Conservation (phyloP, 92 coral and sea anemone genomes). For the Porites cylindrica region DNA sequence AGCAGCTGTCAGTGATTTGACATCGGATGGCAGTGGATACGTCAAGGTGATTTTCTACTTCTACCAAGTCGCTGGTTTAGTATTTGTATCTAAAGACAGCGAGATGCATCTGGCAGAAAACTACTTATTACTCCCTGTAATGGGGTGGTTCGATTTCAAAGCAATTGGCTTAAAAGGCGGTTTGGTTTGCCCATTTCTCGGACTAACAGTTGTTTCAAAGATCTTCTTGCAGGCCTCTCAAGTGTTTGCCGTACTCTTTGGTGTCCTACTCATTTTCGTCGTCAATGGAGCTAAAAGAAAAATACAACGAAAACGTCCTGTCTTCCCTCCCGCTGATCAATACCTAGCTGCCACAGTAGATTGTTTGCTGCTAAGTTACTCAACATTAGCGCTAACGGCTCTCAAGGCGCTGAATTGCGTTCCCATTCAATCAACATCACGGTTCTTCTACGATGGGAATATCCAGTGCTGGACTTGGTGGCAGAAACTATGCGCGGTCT, state of each 20-base stretch:
- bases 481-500: constrained; percentile 24
- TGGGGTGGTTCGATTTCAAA: constrained; percentile 44
- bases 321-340: constrained; percentile 3
- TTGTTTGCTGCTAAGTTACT: constrained; percentile 45
- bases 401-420: constrained; percentile 45
- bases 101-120: background rate
- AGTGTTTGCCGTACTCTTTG: constrained; percentile 37
- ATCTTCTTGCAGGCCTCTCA: constrained; percentile 30
- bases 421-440: constrained; percentile 9
- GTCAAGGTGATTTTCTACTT: constrained; percentile 27
- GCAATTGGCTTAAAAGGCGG: constrained; percentile 3
- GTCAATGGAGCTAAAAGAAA: constrained; percentile 8
- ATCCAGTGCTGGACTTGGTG: constrained; percentile 63
- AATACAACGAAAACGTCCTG: constrained; percentile 1
- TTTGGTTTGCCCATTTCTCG: constrained; percentile 46
- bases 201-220: constrained; percentile 51
- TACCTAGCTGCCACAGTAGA: constrained; percentile 42
- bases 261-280: constrained; percentile 6
- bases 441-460: constrained; percentile 57
- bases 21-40: constrained; percentile 20
- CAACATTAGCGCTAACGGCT: constrained; percentile 36
- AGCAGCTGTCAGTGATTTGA: background rate
- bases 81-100: background rate
- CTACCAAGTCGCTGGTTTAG: constrained; percentile 16
- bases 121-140: constrained; percentile 7